These are phyloP conservation scores for Drosophila obscura DNA, from an alignment of 1,140 invertebrate genomes.

Conservation along the genomic window DNA sequence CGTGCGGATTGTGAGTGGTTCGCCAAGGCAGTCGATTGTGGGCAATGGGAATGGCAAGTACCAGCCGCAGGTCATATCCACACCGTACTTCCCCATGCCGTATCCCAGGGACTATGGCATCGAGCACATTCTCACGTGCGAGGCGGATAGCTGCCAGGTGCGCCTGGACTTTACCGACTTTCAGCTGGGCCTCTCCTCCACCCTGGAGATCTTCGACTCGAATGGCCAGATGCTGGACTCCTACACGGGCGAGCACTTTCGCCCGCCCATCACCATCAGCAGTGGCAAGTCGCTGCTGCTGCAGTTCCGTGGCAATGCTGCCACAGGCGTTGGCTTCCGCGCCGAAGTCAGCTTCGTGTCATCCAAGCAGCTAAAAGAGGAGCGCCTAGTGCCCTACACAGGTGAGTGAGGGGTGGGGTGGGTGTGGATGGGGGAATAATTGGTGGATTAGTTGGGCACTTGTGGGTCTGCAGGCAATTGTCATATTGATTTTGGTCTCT, in stretches of 20 bases:
- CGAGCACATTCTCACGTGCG: constrained; percentile 88
- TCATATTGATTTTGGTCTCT: constrained; percentile 63
- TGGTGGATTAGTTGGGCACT: constrained; percentile 51
- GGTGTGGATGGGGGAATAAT: constrained; percentile 8
- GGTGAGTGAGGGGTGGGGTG: constrained; percentile 74
- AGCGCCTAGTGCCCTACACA: constrained; percentile 86
- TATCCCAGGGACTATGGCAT: constrained; percentile 89
- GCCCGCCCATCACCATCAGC: constrained; percentile 88
- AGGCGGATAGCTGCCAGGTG: constrained; percentile 85
- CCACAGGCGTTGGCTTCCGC: constrained; percentile 88
- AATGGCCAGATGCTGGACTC: constrained; percentile 88
- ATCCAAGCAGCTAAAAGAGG: constrained; percentile 85
- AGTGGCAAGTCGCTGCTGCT: constrained; percentile 87
- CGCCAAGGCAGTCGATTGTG: constrained; percentile 66
- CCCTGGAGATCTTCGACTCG: constrained; percentile 90
- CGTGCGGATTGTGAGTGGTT: constrained; percentile 86
- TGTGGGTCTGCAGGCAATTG: constrained; percentile 72
- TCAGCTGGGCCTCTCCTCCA: constrained; percentile 87
- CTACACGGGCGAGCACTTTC: constrained; percentile 88
- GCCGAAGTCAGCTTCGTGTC: constrained; percentile 88
- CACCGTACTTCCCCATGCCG: constrained; percentile 89
- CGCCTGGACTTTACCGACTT: constrained; percentile 89
- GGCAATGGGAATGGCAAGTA: constrained; percentile 70
- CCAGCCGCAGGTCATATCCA: constrained; percentile 83
- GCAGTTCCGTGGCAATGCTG: constrained; percentile 90